phyloP scores from a whole-genome alignment of 2,797 vertebrate species.

The Leucoraja ocellata region DNA sequence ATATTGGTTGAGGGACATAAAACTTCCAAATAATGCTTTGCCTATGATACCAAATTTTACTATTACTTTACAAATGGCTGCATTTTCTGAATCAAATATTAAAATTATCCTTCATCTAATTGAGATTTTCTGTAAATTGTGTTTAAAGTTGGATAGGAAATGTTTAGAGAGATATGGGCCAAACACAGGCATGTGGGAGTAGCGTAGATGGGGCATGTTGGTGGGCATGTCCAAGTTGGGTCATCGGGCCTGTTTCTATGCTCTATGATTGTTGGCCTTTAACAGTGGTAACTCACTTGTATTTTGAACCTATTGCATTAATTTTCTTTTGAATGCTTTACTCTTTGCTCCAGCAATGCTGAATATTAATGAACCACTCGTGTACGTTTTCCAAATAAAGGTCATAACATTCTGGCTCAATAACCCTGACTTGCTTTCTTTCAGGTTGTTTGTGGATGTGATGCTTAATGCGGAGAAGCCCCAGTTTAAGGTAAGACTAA shows the following conservation, averaged over 20 bases:
- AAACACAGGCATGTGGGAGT: too few relatives aligned
- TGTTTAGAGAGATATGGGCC: too few relatives aligned
- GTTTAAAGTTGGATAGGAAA: background rate
- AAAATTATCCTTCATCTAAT: background rate
- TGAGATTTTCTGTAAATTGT: background rate
- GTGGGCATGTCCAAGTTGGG: too few relatives aligned
- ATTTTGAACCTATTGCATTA: background rate
- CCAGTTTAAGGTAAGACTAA: constrained; percentile 79
- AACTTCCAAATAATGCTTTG: background rate
- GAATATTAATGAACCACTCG: background rate
- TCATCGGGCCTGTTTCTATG: too few relatives aligned
- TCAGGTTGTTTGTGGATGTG: constrained; percentile 80
- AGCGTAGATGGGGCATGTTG: too few relatives aligned
- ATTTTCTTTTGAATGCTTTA: background rate
- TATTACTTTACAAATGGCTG: background rate
- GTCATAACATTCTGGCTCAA: too few relatives aligned
- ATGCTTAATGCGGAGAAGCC: constrained; percentile 80
- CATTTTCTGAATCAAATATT: background rate
- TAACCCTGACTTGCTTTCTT: constrained; percentile 37
- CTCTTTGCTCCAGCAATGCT: background rate
- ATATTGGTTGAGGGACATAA: background rate
- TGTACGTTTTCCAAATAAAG: background rate
- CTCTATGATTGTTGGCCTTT: too few relatives aligned
- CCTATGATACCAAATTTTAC: background rate
- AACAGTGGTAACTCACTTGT: background rate